Base-by-base conservation (phyloP, 2,888 invertebrate species). In the Heliconius erato region DNA sequence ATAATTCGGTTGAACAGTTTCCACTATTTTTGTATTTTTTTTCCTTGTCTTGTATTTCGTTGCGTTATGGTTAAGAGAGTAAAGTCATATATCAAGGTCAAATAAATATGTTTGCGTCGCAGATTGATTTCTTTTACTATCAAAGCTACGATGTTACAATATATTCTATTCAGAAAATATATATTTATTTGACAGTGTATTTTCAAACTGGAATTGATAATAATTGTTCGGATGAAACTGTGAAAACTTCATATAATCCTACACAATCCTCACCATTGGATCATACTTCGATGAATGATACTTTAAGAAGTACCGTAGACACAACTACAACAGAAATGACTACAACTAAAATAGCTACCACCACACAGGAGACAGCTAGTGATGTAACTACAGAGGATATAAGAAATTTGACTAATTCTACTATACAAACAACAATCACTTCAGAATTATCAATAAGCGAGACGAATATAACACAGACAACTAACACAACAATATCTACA, bases 251-350 rank as follows among this genome's bases (percentile, higher is more conserved):
- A 16, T 28, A 7, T 44, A 72, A 72, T 6, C 26, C 44, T 26
- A 44, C 26, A 26, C 72, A 44, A 72, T 49, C 72, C 14, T 16
- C 72, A 16, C 19, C 44, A 26, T 19, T 28, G 26, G 72, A 16
- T 49, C 26, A 72, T 19, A 49, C 72, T 2, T 16, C 72, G 3
- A 16, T 72, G 44, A 71, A 44, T n/a, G 40, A 40, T n/a, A 71
- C 71, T 40, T 4, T 14, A n/a, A 40, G 12, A 44, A 71, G 7
- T 44, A 14, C 19, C 9, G 35, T 35, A 5, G 26, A 14, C 7
- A 44, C 44, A 72, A 72, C 72, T 72, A 72, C 72, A 72, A 72
- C 44, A 72, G 44, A 26, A 72, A 49, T 72, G 16, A 44, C 72
- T 1, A 72, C 44, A 49, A 49, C 44, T 9, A 16, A 72, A 3